Base-by-base conservation (phyloP, 2,797 vertebrate genomes). In the Labroides dimidiatus region DNA sequence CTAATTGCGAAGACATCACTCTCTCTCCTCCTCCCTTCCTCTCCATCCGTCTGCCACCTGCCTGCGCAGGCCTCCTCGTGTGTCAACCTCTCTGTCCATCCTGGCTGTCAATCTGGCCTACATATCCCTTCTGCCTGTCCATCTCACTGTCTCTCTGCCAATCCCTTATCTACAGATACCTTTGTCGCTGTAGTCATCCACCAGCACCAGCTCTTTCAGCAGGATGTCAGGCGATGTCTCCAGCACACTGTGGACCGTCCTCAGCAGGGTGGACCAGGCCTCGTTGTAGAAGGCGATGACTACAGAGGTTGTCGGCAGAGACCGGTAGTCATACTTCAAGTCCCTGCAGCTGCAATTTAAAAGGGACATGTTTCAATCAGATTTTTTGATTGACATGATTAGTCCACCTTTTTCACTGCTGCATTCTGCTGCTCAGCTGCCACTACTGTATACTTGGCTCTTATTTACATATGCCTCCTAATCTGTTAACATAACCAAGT, bases 211-310 rank as follows among this genome's bases (percentile, higher is more conserved):
- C 90, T 99, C 97, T 58, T 93, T 94, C 57, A 99, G 91, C 66
- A 99, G 93, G 59, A 96, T 87, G 85, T 99, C 96, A 0, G 97
- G 97, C 23, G 96, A 96, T 0, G 96, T 99, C 93, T 99, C 97
- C 51, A 99, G 95, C 72, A 99, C 96, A 15, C 97, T 99, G 79
- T 99, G 96, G 41, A 99, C 93, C 0, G 97, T 99, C 62, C 98
- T 92, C 44, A 99, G 91, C 80, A 99, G 74, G 0, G 98, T 99
- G 16, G 98, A 99, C 96, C 96, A 98, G 79, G 96, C 98, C 87
- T 99, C 98, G 0, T 99, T 99, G 89, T 99, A 99, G 90, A 99
- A 99, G 12, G 98, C 96, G 0, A 99, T 97, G 55, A 99, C 47
- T 55, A 99, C 97, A 0, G 98, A 98, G 0, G 97, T 99, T 0